A percentile compares a stretch with the other conserved stretches of the same genome.
Conservation (phyloP, 2,113 vertebrate genomes). For the Calidris pugnax region DNA sequence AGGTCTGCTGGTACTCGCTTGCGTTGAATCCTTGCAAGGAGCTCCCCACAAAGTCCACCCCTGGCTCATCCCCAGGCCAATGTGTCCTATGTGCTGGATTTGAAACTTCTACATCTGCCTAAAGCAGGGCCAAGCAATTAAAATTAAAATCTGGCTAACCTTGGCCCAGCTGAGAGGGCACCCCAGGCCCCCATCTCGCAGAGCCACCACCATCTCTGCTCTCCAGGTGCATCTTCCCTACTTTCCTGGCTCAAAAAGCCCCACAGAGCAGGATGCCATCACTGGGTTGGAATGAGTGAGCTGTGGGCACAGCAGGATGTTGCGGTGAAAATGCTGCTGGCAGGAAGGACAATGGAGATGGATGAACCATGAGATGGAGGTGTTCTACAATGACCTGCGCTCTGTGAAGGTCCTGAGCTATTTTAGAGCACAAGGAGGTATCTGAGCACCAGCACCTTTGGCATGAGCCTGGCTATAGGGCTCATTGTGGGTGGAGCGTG, state of each 20-base stretch:
- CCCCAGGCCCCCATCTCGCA: neutral
- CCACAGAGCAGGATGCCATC: neutral
- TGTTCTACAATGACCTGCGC: too few relatives aligned
- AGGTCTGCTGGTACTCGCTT: rapidly evolving
- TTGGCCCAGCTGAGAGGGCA: neutral
- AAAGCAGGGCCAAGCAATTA: neutral
- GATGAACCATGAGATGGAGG: neutral
- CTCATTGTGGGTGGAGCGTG: neutral
- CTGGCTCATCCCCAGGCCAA: neutral
- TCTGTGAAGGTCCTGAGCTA: neutral
- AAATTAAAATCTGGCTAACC: neutral
- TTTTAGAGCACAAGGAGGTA: neutral
- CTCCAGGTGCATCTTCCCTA: neutral
- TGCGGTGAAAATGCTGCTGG: neutral
- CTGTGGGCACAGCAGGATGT: neutral
- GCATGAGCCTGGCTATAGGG: neutral
- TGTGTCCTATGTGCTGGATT: neutral
- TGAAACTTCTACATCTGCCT: neutral
- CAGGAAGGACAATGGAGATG: neutral
- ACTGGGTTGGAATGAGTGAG: rapidly evolving
- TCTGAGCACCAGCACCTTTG: neutral
- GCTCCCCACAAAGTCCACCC: neutral
- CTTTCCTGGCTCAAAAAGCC: neutral
- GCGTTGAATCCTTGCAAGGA: neutral
- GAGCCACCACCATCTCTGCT: neutral